Evolutionary conservation across 1,140 invertebrate genomes (phyloP), one percentile per base, ranked within the genome.

Genomic region (Chrysomallon squamiferum): DNA sequence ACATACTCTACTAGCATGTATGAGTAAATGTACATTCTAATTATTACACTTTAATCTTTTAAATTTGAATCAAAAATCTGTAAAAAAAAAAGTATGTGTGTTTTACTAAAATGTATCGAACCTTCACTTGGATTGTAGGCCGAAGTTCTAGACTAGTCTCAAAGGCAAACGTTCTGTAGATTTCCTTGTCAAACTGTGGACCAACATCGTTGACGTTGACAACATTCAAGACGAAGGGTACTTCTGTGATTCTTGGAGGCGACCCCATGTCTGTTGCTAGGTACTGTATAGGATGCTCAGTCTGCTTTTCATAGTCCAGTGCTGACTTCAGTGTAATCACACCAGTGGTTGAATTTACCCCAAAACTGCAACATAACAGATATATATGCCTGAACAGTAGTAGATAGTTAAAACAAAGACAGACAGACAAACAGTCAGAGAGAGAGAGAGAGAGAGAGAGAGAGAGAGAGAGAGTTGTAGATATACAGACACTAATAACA

Each of bases 251-350:
- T 0, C 89, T 84, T 18, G 92, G 92, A 6, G 92, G 92, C 15
- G 86, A 86, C 6, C 92, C 93, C 2, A 88, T 88, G 86, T 98
- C 95, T 47, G 88, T 87, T 1, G 94, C 95, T 43, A 90, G 90
- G 65, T 97, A 91, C 57, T 93, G 86, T 2, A 97, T 86, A 2
- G 90, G 90, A 80, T 96, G 93, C 18, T 92, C 87, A 58, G 93
- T 92, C 1, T 91, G 88, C 3, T 89, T 90, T 86, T 97, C 95
- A 84, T 94, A 96, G 86, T 97, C 95, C 71, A 97, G 57, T 25
- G 32, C 0, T 20, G 64, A 35, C 0, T 43, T 56, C 13, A 76
- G 45, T 4, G 45, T 56, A 13, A 77, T 56, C 1, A 38, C 45
- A 1, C 76, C 75, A 22, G 68, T 64, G 2, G 25, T 87, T n/a